These are phyloP conservation scores for Eleutherodactylus coqui DNA, from an alignment of 2,797 vertebrate genomes.

Conservation along the genomic window DNA sequence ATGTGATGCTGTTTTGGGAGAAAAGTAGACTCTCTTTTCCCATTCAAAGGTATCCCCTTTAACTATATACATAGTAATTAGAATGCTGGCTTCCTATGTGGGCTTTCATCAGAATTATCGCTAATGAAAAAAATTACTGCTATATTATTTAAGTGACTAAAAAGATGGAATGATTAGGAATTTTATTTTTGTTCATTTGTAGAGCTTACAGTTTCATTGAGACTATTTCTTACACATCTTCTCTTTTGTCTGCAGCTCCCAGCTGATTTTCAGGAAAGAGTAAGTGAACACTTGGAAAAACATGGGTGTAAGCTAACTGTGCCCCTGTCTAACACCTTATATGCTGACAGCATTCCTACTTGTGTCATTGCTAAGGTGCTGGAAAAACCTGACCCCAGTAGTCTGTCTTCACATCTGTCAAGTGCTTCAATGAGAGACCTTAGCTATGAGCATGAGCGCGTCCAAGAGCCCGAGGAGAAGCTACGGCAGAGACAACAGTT, in stretches of 20 bases:
- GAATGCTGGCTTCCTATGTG: too few species aligned
- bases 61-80: too few species aligned
- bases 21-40: too few species aligned
- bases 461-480: slow-evolving; percentile 79
- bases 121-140: too few species aligned
- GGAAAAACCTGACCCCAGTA: slow-evolving; percentile 88
- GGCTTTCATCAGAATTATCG: too few species aligned
- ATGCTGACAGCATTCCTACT: slow-evolving; percentile 84
- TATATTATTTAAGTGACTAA: too few species aligned
- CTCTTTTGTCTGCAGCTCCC: slow-evolving; percentile 79
- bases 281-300: slow-evolving; percentile 89
- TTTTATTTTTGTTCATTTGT: too few species aligned
- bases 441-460: slow-evolving; percentile 75
- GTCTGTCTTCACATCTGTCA: slow-evolving; percentile 84
- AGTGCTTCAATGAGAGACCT: slow-evolving; percentile 81
- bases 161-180: background rate
- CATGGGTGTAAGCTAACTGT: slow-evolving; percentile 79
- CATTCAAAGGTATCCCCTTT: too few species aligned
- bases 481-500: slow-evolving; percentile 77
- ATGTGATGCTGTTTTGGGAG: too few species aligned
- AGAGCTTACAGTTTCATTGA: too few species aligned
- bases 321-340: slow-evolving; percentile 82
- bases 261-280: slow-evolving; percentile 87
- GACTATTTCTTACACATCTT: background rate
- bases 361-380: slow-evolving; percentile 87